A percentile compares a stretch with the other conserved stretches of the same genome.
Conservation (phyloP, 2,797 vertebrate genomes). For the Ctenopoma multispine region DNA sequence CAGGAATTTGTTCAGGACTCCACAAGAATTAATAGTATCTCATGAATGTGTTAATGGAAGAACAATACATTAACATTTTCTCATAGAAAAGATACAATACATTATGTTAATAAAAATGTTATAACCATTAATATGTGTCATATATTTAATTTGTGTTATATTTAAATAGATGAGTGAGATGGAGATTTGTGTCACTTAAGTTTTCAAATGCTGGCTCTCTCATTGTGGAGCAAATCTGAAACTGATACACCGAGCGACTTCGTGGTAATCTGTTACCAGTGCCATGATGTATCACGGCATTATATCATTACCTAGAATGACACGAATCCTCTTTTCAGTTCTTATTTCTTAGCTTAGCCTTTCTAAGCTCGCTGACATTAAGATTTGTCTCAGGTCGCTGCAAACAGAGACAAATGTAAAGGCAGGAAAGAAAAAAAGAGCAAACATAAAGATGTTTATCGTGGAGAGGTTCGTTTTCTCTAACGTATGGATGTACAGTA, state of each 20-base stretch:
- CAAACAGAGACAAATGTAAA: slow-evolving; percentile 16
- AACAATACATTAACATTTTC: too few species aligned
- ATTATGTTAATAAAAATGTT: background rate
- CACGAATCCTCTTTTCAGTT: slow-evolving; percentile 46
- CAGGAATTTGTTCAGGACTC: too few species aligned
- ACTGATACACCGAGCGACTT: slow-evolving; percentile 17
- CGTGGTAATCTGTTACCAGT: slow-evolving; percentile 27
- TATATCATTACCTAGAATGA: slow-evolving; percentile 38
- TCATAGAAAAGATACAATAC: too few species aligned
- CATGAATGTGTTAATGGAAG: too few species aligned
- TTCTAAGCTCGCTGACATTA: slow-evolving; percentile 56
- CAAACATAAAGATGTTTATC: slow-evolving; percentile 8
- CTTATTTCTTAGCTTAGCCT: background rate
- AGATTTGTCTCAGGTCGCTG: slow-evolving; percentile 51
- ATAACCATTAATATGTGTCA: background rate
- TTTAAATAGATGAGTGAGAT: slow-evolving; percentile 1
- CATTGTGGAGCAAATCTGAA: slow-evolving; percentile 13
- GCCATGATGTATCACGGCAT: background rate
- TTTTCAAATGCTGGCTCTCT: slow-evolving; percentile 19
- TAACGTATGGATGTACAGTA: slow-evolving; percentile 20
- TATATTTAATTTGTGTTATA: background rate
- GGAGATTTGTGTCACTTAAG: background rate
- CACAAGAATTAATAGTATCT: too few species aligned
- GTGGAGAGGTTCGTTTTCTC: slow-evolving; percentile 22
- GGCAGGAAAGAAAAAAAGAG: slow-evolving; percentile 3